Evolutionary conservation across 2,888 invertebrate species (phyloP), one percentile per base, ranked within the genome.

Genomic region (Cynaeus angustus): DNA sequence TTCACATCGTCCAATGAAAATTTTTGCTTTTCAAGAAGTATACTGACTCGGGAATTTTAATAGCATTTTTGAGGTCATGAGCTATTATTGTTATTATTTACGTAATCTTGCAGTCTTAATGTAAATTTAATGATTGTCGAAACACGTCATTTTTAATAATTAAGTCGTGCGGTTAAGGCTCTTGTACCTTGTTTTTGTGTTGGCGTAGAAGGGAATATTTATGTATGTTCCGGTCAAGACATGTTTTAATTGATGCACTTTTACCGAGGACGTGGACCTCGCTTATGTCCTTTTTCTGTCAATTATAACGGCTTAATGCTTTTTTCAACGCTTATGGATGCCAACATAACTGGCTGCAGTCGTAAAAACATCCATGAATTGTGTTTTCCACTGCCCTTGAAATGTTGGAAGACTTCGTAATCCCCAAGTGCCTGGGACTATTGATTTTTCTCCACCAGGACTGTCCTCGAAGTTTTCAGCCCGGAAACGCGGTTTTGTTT

Each of bases 101-200:
- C 14, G 14, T 41, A 41, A 56, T 16, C 41, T 5, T 55, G 37
- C 41, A 38, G 12, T 55, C 55, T 41, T 56, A 56, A 56, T 56
- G 41, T 1, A 5, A 56, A 41, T 56, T 56, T 56, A 56, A 56
- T 56, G 56, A 41, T 56, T 14, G 14, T 55, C 16, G 12, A 12
- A 46, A n/a, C 21, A 46, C 48, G 48, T 28, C 50, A 50, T 50
- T 50, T 50, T 53, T 53, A 37, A 30, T 53, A 53, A 53, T 53
- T 33, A 7, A 53, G 50, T 53, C 37, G 33, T 33, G 53, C 33
- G 33, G 30, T 37, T 12, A 3, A 8, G 10, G 37, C 28, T 1
- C 28, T 28, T 50, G 10, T 28, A 48, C 16, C 21, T 7, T 16
- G 16, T 8, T n/a, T n/a, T n/a, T n/a, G n/a, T n/a, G n/a, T n/a